Percentiles rank a stretch among this genome's conserved stretches.
Evolutionary conservation across 2,888 invertebrate species (phyloP).

Genomic region (Sympetrum striolatum): DNA sequence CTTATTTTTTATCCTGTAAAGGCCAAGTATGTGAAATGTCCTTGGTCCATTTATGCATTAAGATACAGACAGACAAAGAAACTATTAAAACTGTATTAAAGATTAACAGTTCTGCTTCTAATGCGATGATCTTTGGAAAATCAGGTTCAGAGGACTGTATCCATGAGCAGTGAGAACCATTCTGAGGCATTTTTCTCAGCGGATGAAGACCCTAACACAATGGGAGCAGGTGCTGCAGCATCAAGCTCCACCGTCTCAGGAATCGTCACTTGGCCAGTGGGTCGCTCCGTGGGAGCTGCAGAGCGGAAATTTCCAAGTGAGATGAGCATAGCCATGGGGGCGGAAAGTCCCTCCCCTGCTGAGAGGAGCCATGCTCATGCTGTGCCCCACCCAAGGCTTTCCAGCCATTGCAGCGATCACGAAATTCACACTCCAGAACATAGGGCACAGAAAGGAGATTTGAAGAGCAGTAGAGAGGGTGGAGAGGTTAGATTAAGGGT

Average conservation of each 20-base stretch:
- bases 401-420: conserved; percentile 68
- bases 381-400: conserved; percentile 55
- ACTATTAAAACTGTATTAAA: too few relatives aligned
- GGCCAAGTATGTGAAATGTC: too few relatives aligned
- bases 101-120: too few relatives aligned
- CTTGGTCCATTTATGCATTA: too few relatives aligned
- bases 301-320: conserved; percentile 45
- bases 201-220: conserved; percentile 74
- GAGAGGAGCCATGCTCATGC: conserved; percentile 29
- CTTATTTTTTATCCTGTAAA: too few relatives aligned
- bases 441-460: conserved; percentile 58
- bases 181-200: conserved; percentile 93
- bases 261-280: conserved; percentile 25
- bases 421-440: conserved; percentile 70
- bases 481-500: conserved; percentile 40
- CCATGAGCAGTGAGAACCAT: conserved; percentile 88
- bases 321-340: conserved; percentile 25
- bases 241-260: conserved; percentile 44
- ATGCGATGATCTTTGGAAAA: neutral
- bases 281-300: neutral
- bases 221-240: conserved; percentile 53
- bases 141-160: conserved; percentile 79
- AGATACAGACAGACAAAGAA: too few relatives aligned
- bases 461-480: conserved; percentile 50
- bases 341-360: neutral